These are phyloP conservation scores for Drosophila tristis DNA, from an alignment of 1,140 invertebrate species.

Conservation along the genomic window DNA sequence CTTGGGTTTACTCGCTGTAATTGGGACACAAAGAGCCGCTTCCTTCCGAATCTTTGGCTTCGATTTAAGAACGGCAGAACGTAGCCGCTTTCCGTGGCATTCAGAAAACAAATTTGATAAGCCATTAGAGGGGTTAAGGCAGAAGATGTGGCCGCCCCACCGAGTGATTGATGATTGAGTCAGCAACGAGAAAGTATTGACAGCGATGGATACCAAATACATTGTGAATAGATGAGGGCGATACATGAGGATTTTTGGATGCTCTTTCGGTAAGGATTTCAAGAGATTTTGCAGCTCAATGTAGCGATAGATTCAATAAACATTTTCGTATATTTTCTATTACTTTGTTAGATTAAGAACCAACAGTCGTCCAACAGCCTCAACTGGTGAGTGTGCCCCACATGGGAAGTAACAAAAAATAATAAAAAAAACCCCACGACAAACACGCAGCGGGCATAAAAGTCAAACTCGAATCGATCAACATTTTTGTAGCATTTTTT, in stretches of 20 bases:
- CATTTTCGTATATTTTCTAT: not conserved
- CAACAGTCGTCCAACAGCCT: not conserved
- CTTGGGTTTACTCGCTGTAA: constrained; percentile 39
- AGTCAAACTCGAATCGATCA: constrained; percentile 70
- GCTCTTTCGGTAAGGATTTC: constrained; percentile 3
- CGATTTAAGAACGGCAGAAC: constrained; percentile 25
- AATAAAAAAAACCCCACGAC: not conserved
- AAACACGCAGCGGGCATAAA: constrained; percentile 39
- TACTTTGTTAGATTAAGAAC: not conserved
- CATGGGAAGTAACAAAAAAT: not conserved
- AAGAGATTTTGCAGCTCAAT: not conserved
- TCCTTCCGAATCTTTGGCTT: constrained; percentile 15
- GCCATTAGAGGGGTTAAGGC: constrained; percentile 16
- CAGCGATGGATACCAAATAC: constrained; percentile 15
- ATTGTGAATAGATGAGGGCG: no score
- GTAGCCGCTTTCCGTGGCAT: constrained; percentile 26
- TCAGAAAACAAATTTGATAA: constrained; percentile 44
- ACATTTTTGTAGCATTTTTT: constrained; percentile 38
- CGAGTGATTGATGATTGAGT: constrained; percentile 53
- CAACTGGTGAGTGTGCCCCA: not conserved
- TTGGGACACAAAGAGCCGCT: constrained; percentile 48
- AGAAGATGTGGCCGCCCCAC: constrained; percentile 6
- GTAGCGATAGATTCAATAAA: not conserved
- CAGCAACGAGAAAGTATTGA: constrained; percentile 55
- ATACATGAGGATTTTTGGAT: not conserved